Evolutionary conservation across 2,888 invertebrate genomes (phyloP).

Genomic region (Sarcophaga carnaria): DNA sequence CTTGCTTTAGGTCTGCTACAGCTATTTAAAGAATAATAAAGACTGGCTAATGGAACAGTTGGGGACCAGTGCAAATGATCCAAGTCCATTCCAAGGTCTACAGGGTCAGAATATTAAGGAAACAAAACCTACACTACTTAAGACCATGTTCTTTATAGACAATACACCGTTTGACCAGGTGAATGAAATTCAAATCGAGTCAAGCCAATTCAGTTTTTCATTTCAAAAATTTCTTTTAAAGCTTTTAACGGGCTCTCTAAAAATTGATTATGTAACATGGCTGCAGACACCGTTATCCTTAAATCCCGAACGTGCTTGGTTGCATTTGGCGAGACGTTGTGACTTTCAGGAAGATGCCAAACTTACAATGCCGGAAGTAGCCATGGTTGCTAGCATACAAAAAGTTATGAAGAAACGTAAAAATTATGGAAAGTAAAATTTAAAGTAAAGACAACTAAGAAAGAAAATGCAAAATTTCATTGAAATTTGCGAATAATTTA

Average conservation of each 20-base stretch:
- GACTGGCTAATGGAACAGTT: conserved; percentile 87
- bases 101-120: conserved; percentile 80
- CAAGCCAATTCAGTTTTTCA: no score
- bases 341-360: conserved; percentile 82
- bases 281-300: conserved; percentile 82
- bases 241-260: conserved; percentile 82
- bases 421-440: conserved; percentile 74
- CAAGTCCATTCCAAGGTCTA: conserved; percentile 78
- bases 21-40: conserved; percentile 87
- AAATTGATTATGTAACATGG: conserved; percentile 82
- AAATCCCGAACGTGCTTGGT: conserved; percentile 81
- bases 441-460: conserved; percentile 19
- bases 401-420: conserved; percentile 79
- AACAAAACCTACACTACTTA: conserved; percentile 84
- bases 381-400: conserved; percentile 82
- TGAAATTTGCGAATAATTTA: conserved; percentile 33
- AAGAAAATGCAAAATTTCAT: conserved; percentile 14
- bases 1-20: conserved; percentile 85
- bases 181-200: not conserved
- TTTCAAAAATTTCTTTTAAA: conserved; percentile 66
- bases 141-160: conserved; percentile 92
- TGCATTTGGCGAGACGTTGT: conserved; percentile 81
- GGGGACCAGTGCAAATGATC: conserved; percentile 80
- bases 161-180: conserved; percentile 90
- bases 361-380: conserved; percentile 81